Evolutionary conservation across 2,113 vertebrate species (phyloP).

Genomic region (Thryonomys swinderianus): DNA sequence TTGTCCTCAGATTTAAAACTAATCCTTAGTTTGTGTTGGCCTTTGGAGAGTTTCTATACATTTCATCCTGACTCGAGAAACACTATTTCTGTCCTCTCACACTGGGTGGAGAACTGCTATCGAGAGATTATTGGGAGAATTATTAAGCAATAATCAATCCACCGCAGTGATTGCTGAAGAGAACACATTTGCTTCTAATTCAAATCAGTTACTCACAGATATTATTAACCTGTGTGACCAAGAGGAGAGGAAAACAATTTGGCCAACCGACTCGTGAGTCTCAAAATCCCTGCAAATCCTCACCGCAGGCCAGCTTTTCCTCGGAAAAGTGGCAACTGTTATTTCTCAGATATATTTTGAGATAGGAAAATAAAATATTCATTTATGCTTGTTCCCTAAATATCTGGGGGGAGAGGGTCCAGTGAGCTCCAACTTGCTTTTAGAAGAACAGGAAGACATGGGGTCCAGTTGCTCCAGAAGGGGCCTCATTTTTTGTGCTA

Average conservation of each 20-base stretch:
- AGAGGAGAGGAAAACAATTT: constrained; percentile 38
- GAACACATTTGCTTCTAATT: background rate
- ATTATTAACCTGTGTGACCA: constrained; percentile 42
- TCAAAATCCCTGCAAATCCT: constrained; percentile 35
- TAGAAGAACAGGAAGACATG: background rate
- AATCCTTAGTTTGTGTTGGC: background rate
- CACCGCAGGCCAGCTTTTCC: background rate
- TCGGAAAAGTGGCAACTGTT: constrained; percentile 11
- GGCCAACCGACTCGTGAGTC: constrained; percentile 18
- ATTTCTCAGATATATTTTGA: constrained; percentile 40
- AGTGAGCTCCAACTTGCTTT: constrained; percentile 2
- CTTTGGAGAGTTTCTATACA: background rate
- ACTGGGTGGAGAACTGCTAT: background rate
- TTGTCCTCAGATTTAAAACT: constrained; percentile 40
- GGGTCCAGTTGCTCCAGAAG: background rate
- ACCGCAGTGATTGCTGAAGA: background rate
- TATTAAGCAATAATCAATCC: background rate
- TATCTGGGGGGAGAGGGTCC: background rate
- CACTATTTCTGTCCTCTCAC: background rate
- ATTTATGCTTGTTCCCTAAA: background rate
- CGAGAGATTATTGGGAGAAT: constrained; percentile 59
- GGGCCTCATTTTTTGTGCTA: constrained; percentile 23
- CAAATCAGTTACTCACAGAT: constrained; percentile 22
- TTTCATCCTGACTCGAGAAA: background rate
- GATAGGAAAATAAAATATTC: constrained; percentile 31